phyloP scores from a whole-genome alignment of 2,888 invertebrate species.

The Tetramorium bicarinatum region DNA sequence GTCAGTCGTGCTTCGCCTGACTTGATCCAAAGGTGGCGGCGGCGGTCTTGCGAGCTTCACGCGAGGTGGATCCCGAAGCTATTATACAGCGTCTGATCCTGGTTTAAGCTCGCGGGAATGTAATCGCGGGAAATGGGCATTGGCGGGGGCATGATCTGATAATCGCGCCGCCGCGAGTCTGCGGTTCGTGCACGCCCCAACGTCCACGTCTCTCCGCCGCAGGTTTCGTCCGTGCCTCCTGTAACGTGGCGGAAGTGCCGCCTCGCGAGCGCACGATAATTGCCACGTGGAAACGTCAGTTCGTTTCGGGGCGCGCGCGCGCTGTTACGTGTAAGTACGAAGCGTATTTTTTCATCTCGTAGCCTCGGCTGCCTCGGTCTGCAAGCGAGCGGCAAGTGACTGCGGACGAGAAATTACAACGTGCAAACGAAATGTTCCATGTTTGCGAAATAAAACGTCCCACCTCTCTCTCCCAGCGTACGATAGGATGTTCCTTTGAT shows the following conservation, averaged over 20 bases:
- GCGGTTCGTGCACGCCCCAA: slow-evolving; percentile 24
- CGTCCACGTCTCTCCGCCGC: neutral
- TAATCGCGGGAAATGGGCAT: slow-evolving; percentile 55
- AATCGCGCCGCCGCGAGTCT: slow-evolving; percentile 25
- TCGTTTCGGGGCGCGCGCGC: slow-evolving; percentile 2
- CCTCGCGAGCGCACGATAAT: slow-evolving; percentile 41
- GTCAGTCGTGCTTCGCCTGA: slow-evolving; percentile 41
- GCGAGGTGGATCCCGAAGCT: slow-evolving; percentile 42
- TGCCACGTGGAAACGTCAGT: slow-evolving; percentile 43
- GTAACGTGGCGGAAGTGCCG: slow-evolving; percentile 31
- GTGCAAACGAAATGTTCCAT: slow-evolving; percentile 14
- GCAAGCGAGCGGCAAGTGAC: slow-evolving; percentile 3
- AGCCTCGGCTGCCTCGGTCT: neutral
- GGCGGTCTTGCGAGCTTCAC: slow-evolving; percentile 35
- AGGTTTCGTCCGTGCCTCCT: neutral
- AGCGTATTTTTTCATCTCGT: slow-evolving; percentile 26
- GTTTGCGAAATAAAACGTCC: slow-evolving; percentile 32
- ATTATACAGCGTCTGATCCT: slow-evolving; percentile 51
- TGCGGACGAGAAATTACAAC: slow-evolving; percentile 26
- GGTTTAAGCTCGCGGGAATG: slow-evolving; percentile 38
- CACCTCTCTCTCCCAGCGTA: neutral
- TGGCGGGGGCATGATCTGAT: slow-evolving; percentile 53
- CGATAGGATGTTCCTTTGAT: slow-evolving; percentile 22
- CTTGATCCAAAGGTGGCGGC: slow-evolving; percentile 37
- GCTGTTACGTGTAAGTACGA: slow-evolving; percentile 2